Evolutionary conservation across 1,140 invertebrate genomes (phyloP).

Genomic region (Trachelipus rathkii): DNA sequence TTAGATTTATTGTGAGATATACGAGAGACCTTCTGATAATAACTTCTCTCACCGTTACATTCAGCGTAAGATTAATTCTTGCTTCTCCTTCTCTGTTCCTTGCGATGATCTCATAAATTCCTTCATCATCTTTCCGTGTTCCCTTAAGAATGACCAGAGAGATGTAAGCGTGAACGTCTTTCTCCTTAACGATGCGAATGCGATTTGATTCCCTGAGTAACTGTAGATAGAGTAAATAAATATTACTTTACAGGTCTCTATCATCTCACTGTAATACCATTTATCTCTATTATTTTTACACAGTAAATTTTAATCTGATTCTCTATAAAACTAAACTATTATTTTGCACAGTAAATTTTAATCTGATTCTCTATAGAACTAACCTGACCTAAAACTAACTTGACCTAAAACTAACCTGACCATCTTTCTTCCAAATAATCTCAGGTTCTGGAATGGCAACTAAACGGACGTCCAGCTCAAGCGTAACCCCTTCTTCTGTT

Average conservation of each 20-base stretch:
- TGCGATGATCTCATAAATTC: conserved; percentile 79
- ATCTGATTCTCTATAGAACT: too few relatives aligned
- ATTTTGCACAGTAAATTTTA: too few relatives aligned
- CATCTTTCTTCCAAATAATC: conserved; percentile 64
- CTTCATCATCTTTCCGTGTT: conserved; percentile 69
- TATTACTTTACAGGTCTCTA: not conserved
- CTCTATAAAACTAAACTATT: conserved; percentile 22
- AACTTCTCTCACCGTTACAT: conserved; percentile 61
- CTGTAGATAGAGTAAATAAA: conserved; percentile 63
- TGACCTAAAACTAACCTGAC: conserved; percentile 40
- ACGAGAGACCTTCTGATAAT: too few relatives aligned
- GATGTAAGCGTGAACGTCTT: conserved; percentile 85
- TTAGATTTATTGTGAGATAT: too few relatives aligned
- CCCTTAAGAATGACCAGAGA: conserved; percentile 73
- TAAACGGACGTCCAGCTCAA: conserved; percentile 75
- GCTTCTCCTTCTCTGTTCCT: conserved; percentile 87
- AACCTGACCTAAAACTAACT: too few relatives aligned
- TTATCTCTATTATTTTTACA: too few relatives aligned
- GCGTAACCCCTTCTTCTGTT: conserved; percentile 71
- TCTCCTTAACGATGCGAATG: conserved; percentile 67
- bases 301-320: too few relatives aligned
- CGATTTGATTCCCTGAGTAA: conserved; percentile 63
- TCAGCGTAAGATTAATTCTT: conserved; percentile 71
- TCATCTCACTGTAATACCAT: too few relatives aligned
- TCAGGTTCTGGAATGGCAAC: conserved; percentile 87